Percentiles rank a stretch among this genome's conserved stretches.
phyloP scores from a whole-genome alignment of 2,797 vertebrate genomes.

The Carduelis carduelis region DNA sequence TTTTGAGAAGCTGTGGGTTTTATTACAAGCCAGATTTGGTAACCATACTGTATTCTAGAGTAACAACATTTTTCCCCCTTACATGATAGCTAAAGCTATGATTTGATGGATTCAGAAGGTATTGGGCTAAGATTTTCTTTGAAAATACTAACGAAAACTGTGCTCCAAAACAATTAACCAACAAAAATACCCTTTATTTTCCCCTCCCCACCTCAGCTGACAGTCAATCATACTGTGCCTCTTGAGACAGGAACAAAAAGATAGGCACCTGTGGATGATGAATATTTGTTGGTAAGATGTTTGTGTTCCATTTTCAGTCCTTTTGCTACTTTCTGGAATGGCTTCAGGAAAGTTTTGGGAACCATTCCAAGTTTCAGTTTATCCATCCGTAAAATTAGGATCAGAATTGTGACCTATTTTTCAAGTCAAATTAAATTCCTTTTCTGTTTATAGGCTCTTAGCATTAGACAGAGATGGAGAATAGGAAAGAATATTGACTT shows the following conservation, averaged over 20 bases:
- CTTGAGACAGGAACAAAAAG: not conserved
- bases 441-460: not conserved
- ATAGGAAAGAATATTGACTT: not conserved
- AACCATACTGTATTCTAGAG: not conserved
- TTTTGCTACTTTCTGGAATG: not conserved
- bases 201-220: not conserved
- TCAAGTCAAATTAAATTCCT: not conserved
- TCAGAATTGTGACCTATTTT: slow-evolving; percentile 1
- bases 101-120: not conserved
- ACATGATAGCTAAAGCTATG: not conserved
- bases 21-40: not conserved
- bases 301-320: not conserved
- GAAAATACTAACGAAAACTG: not conserved
- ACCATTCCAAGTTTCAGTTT: not conserved
- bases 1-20: not conserved
- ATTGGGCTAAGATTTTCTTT: not conserved
- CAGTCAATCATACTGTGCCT: not conserved
- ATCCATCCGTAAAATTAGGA: not conserved
- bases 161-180: not conserved
- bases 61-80: not conserved
- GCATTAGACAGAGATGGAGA: not conserved
- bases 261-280: not conserved
- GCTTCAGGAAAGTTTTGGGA: not conserved
- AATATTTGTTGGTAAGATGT: not conserved
- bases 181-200: not conserved